Evolutionary conservation across 1,140 invertebrate species (phyloP).

Genomic region (Drosophila yakuba): DNA sequence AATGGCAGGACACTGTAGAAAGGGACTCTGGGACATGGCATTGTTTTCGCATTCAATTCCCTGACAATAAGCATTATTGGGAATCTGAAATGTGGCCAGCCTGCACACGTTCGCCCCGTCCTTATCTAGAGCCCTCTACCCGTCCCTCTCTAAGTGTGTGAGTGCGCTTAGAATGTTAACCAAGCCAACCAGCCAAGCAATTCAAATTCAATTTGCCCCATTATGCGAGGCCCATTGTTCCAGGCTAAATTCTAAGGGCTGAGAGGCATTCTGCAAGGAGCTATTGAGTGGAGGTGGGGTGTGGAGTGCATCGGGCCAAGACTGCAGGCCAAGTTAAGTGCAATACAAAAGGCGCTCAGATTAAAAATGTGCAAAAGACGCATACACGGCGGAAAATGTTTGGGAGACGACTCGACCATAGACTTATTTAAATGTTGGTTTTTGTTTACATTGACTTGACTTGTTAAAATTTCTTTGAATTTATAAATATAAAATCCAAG

Average conservation of each 20-base stretch:
- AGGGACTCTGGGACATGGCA: conserved; percentile 43
- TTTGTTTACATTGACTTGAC: no score
- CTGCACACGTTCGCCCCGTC: conserved; percentile 26
- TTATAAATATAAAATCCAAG: no score
- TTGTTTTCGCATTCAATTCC: conserved; percentile 63
- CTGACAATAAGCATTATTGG: conserved; percentile 66
- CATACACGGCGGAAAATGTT: conserved; percentile 2
- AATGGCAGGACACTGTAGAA: conserved; percentile 54
- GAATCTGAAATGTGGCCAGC: conserved; percentile 54
- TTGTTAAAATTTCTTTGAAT: no score
- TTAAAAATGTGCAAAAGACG: conserved; percentile 79
- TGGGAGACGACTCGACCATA: neutral
- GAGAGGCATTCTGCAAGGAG: conserved; percentile 30
- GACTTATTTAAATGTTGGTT: no score
- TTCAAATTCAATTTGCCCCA: conserved; percentile 84
- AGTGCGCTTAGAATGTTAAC: conserved; percentile 56
- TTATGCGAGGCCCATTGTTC: conserved; percentile 81
- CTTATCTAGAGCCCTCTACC: conserved; percentile 6
- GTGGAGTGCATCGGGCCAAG: conserved; percentile 28
- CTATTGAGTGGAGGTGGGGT: neutral
- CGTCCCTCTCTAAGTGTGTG: conserved; percentile 27
- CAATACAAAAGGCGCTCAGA: conserved; percentile 75
- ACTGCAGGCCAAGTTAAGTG: conserved; percentile 75
- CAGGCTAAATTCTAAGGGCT: conserved; percentile 63
- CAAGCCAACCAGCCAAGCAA: conserved; percentile 65